A percentile compares a stretch with the other conserved stretches of the same genome.
Conservation (phyloP, 92 coral and sea anemone species). For the Umimayanthus chanpuru region DNA sequence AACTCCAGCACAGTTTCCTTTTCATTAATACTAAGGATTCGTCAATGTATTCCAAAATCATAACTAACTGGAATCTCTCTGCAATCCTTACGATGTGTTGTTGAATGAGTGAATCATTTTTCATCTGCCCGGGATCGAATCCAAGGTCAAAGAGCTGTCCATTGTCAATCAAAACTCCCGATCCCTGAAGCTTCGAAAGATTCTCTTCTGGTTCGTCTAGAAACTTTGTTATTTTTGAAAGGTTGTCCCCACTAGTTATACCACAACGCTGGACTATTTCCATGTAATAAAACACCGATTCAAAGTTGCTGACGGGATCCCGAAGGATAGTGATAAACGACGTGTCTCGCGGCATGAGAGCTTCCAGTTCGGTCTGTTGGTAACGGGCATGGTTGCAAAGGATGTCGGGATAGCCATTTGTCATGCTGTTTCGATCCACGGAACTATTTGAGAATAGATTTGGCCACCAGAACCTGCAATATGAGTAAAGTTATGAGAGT, state of each 20-base stretch:
- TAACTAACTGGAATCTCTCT: constrained; percentile 22
- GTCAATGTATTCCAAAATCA: constrained; percentile 26
- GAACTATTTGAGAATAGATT: constrained; percentile 7
- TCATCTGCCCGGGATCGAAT: background rate
- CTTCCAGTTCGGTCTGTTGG: constrained; percentile 8
- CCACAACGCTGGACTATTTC: constrained; percentile 19
- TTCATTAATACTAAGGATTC: constrained; percentile 32
- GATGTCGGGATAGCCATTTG: constrained; percentile 15
- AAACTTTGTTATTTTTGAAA: background rate
- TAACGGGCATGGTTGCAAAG: constrained; percentile 45
- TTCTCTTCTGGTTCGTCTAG: background rate
- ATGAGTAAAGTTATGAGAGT: background rate
- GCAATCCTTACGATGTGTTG: constrained; percentile 17
- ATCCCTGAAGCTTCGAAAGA: background rate
- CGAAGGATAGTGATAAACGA: constrained; percentile 29
- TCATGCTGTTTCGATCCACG: constrained; percentile 27
- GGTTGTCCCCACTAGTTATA: constrained; percentile 5
- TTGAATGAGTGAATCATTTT: constrained; percentile 2
- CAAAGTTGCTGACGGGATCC: constrained; percentile 31
- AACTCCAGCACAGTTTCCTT: constrained; percentile 36
- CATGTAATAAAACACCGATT: constrained; percentile 38
- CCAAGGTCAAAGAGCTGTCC: constrained; percentile 26
- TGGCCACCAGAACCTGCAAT: constrained; percentile 36
- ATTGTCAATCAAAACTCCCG: constrained; percentile 2
- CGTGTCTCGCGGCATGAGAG: constrained; percentile 32